A percentile compares a stretch with the other conserved stretches of the same genome.
phyloP scores from a whole-genome alignment of 1,140 invertebrate genomes.

The Cepaea nemoralis region DNA sequence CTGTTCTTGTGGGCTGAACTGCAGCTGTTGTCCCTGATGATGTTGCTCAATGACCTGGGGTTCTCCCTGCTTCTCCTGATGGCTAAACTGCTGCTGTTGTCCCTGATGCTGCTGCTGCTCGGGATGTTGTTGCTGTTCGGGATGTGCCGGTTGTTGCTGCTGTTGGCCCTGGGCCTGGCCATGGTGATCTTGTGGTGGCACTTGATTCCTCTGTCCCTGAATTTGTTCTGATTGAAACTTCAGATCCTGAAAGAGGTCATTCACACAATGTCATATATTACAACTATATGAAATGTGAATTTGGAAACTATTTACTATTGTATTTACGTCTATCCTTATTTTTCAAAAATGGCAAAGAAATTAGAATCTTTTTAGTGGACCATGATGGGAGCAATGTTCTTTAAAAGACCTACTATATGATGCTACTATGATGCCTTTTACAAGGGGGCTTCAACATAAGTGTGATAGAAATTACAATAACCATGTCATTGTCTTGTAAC shows the following conservation, averaged over 20 bases:
- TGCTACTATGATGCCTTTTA: too few species aligned
- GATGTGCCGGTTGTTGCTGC: conserved; percentile 29
- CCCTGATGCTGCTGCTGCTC: neutral
- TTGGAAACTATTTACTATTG: too few species aligned
- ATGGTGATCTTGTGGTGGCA: conserved; percentile 22
- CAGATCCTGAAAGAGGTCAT: conserved; percentile 46
- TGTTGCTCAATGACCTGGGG: conserved; percentile 20
- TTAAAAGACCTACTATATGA: too few species aligned
- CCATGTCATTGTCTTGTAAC: too few species aligned
- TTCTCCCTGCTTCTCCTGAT: conserved; percentile 11
- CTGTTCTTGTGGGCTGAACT: conserved; percentile 51
- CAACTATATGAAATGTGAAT: too few species aligned
- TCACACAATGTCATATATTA: neutral
- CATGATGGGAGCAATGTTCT: too few species aligned
- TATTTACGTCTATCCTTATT: too few species aligned
- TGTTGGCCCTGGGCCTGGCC: conserved; percentile 41
- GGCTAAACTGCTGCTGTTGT: conserved; percentile 32
- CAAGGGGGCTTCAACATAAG: too few species aligned
- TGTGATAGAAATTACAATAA: too few species aligned
- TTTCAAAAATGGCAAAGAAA: too few species aligned
- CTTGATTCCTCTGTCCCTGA: conserved; percentile 24
- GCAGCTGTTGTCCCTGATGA: conserved; percentile 42
- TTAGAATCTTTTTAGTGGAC: too few species aligned
- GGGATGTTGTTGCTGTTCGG: conserved; percentile 24
- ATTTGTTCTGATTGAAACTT: conserved; percentile 33